phyloP scores from a whole-genome alignment of 1,140 invertebrate species.

The Pygmarrhopalites habei region DNA sequence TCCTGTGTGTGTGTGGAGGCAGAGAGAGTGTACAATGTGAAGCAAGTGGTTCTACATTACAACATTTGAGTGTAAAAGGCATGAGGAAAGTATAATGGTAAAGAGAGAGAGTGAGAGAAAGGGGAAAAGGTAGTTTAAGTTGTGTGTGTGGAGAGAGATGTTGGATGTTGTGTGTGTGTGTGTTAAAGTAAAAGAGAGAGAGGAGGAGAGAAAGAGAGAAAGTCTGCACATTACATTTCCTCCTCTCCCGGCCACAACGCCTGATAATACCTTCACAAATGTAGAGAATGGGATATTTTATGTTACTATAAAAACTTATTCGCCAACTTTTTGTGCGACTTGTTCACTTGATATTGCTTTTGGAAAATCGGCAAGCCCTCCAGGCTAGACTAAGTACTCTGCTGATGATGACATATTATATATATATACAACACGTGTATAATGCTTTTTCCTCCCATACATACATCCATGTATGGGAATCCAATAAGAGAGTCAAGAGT shows the following conservation, averaged over 20 bases:
- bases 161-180: no score
- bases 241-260: background rate
- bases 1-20: no score
- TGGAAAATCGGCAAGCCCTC: slow-evolving; percentile 17
- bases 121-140: background rate
- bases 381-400: slow-evolving; percentile 15
- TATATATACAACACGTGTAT: slow-evolving; percentile 4
- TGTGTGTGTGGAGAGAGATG: no score
- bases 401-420: slow-evolving; percentile 20
- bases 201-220: no score
- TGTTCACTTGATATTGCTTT: slow-evolving; percentile 22
- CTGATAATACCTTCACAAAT: slow-evolving; percentile 27
- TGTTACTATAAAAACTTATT: slow-evolving; percentile 26
- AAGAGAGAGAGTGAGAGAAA: slow-evolving; percentile 8
- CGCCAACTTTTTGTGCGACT: slow-evolving; percentile 23
- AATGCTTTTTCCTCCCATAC: no score
- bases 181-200: no score
- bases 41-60: no score
- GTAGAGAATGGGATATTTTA: slow-evolving; percentile 27
- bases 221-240: slow-evolving; percentile 21
- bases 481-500: no score
- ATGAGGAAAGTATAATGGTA: no score
- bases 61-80: no score
- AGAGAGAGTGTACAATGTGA: no score
- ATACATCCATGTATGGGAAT: no score